Evolutionary conservation across 2,113 vertebrate species (phyloP).

Genomic region (human (Homo sapiens)): GRCh38 chr7:137469501-137470000

Average conservation of each 20-base stretch:
- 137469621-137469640: slow-evolving; percentile 67
- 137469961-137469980: neutral
- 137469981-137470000: neutral
- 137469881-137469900: neutral
- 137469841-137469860: neutral
- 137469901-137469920: neutral
- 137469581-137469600: slow-evolving; percentile 90
- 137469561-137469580: slow-evolving; percentile 97
- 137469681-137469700: neutral
- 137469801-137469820: neutral
- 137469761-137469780: neutral
- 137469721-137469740: neutral
- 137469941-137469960: neutral
- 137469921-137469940: neutral
- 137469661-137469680: neutral
- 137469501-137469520: neutral
- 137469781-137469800: neutral
- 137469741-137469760: neutral
- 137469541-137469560: slow-evolving; percentile 97
- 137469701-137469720: neutral
- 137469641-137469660: neutral
- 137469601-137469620: slow-evolving; percentile 91
- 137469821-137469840: neutral
- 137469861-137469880: neutral
- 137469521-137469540: neutral